Evolutionary conservation across 2,113 vertebrate genomes (phyloP).

Genomic region (Burhinus bistriatus): DNA sequence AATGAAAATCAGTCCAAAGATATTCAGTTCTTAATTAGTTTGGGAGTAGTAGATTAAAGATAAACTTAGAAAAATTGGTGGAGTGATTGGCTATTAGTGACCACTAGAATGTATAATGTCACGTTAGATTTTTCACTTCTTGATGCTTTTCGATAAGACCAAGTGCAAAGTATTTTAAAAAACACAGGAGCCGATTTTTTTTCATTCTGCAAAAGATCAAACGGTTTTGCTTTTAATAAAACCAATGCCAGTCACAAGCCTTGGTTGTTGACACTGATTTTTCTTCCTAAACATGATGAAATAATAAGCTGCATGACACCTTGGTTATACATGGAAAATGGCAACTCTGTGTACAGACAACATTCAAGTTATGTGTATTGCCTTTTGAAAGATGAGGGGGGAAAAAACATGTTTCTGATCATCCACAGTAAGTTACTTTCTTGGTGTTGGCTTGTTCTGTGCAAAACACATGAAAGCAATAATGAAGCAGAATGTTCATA

Average conservation of each 20-base stretch:
- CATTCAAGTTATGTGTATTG: not conserved
- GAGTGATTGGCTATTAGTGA: conserved; percentile 10
- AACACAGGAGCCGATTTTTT: not conserved
- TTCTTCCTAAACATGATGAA: not conserved
- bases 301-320: not conserved
- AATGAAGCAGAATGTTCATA: not conserved
- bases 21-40: conserved; percentile 48
- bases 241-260: not conserved
- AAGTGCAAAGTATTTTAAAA: not conserved
- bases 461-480: not conserved
- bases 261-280: not conserved
- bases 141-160: not conserved
- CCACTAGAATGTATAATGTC: not conserved
- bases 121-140: conserved; percentile 14
- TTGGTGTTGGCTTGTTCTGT: not conserved
- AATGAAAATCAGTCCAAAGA: conserved; percentile 43
- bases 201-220: not conserved
- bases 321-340: not conserved
- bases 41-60: conserved; percentile 41
- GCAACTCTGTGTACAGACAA: not conserved
- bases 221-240: not conserved
- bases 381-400: not conserved
- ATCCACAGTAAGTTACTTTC: not conserved
- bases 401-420: not conserved
- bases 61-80: conserved; percentile 20